Base-by-base conservation (phyloP, 2,888 invertebrate species). In the Syrista parreyssii region DNA sequence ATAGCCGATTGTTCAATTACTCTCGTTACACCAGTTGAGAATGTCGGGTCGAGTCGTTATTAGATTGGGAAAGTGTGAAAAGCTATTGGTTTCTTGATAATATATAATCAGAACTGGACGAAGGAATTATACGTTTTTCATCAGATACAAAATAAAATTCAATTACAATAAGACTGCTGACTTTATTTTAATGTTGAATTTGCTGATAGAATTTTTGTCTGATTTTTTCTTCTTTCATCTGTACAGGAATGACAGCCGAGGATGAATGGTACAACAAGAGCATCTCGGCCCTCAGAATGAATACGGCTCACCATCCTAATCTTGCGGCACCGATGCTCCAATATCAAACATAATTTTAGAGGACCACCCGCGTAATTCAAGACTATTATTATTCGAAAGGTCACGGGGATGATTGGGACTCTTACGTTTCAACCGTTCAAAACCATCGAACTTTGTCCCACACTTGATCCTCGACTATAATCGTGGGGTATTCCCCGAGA, bases 261-360 rank as follows among this genome's bases (percentile, higher is more conserved):
- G 98, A 97, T 92, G 98, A 98, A 92, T 99, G 98, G 98, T 99
- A 99, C 94, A 99, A 98, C 94, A 98, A 98, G 93, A 98, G 98
- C 89, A 94, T 99, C 89, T 98, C 98, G 80, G 98, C 98, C 77
- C 94, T 99, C 87, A 95, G 98, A 92, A 99, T 99, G 98, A 98
- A 98, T 94, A 96, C 96, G 89, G 96, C 97, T 76, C 97, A 98
- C 92, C 97, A 98, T 92, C 97, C 98, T 85, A 98, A 98, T 93
- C 95, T 98, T 89, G 96, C 98, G 79, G 97, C 98, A 86, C 98
- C 98, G 79, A 98, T 99, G 97, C 94, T 99, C 85, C 98, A 98
- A 91, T 99, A 99, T 93, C 98, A 99, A 93, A 97, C 97, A 96
- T 97, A 97, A 97, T 96, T 90, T 88, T 89, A 89, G 86, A 86